Conservation (phyloP, 2,797 vertebrate species). For the Fringilla coelebs region DNA sequence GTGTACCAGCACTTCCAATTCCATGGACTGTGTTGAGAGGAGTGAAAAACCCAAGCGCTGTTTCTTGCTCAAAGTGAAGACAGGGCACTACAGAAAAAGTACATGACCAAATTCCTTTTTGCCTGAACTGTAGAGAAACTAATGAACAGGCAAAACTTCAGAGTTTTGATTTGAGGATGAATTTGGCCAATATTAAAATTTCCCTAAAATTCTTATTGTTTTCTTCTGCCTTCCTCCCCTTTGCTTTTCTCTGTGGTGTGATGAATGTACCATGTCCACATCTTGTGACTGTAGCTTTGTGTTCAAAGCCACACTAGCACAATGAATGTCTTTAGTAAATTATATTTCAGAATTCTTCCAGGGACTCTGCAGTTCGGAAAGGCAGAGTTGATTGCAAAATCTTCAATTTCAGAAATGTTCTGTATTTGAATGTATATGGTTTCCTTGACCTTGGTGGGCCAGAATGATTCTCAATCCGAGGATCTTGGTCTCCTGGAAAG, state of each 20-base stretch:
- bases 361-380: slow-evolving; percentile 9
- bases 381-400: slow-evolving; percentile 10
- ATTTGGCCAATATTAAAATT: neutral
- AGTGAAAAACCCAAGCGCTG: neutral
- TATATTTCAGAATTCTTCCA: slow-evolving; percentile 7
- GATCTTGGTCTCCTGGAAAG: neutral
- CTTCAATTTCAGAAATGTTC: neutral
- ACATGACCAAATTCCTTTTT: neutral
- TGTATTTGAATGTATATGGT: neutral
- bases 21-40: neutral
- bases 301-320: slow-evolving; percentile 1
- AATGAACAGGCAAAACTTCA: neutral
- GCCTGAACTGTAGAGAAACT: neutral
- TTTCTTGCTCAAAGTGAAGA: neutral
- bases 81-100: neutral
- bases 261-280: neutral
- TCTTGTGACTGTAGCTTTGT: slow-evolving; percentile 38
- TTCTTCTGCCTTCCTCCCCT: neutral
- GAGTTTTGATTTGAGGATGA: neutral
- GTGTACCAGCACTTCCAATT: neutral
- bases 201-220: neutral
- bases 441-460: neutral
- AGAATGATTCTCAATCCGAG: neutral
- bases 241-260: neutral
- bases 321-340: slow-evolving; percentile 3